Evolutionary conservation across 2,888 invertebrate species (phyloP).

Genomic region (Pecten maximus): DNA sequence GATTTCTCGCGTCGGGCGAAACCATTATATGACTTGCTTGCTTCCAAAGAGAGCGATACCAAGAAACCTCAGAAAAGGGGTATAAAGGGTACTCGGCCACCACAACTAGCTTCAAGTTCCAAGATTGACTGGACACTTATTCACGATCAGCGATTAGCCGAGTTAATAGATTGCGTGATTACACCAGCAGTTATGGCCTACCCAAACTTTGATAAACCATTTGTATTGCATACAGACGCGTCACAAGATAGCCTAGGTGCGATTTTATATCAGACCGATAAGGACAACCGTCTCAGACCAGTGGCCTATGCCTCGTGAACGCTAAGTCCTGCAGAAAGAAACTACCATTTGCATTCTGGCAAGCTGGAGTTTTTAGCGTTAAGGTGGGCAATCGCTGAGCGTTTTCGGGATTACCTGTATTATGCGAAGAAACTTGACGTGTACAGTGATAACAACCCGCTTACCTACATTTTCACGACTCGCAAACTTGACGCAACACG

Average conservation of each 20-base stretch:
- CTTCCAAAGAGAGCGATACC: slow-evolving; percentile 49
- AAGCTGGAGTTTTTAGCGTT: slow-evolving; percentile 58
- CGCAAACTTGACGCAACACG: slow-evolving; percentile 48
- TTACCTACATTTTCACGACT: slow-evolving; percentile 50
- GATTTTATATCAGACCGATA: slow-evolving; percentile 46
- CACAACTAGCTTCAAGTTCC: slow-evolving; percentile 40
- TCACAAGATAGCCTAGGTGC: slow-evolving; percentile 46
- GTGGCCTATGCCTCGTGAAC: slow-evolving; percentile 63
- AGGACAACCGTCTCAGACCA: slow-evolving; percentile 40
- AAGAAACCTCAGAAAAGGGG: neutral
- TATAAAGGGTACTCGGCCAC: slow-evolving; percentile 37
- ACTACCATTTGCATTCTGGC: slow-evolving; percentile 59
- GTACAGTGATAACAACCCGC: slow-evolving; percentile 53
- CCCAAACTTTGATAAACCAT: slow-evolving; percentile 48
- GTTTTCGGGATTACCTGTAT: slow-evolving; percentile 57
- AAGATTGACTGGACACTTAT: slow-evolving; percentile 40
- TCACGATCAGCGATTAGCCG: slow-evolving; percentile 42
- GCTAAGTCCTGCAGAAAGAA: slow-evolving; percentile 59
- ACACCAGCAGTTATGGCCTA: slow-evolving; percentile 48
- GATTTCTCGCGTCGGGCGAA: too few relatives aligned
- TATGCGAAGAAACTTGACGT: slow-evolving; percentile 54
- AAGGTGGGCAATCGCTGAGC: slow-evolving; percentile 52
- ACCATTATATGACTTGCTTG: slow-evolving; percentile 56
- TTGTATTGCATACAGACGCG: slow-evolving; percentile 50
- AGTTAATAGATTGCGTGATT: slow-evolving; percentile 42